Evolutionary conservation across 1,140 invertebrate genomes (phyloP).

Genomic region (Solenopsis fugax): DNA sequence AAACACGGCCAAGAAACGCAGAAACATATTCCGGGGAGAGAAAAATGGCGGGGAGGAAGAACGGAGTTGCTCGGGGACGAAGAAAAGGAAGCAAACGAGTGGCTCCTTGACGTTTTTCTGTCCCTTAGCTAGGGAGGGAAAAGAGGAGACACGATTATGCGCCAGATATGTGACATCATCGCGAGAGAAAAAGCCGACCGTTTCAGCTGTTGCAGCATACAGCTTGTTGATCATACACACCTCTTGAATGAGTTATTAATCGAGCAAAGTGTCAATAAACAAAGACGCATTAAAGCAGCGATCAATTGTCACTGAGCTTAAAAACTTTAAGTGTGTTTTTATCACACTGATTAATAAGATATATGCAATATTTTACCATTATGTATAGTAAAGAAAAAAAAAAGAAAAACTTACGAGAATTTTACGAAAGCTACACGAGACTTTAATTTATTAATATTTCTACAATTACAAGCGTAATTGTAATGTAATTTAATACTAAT

Average conservation of each 20-base stretch:
- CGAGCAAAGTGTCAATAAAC: slow-evolving; percentile 5
- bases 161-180: slow-evolving; percentile 54
- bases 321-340: slow-evolving; percentile 11
- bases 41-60: slow-evolving; percentile 4
- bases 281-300: slow-evolving; percentile 1
- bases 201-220: slow-evolving; percentile 48
- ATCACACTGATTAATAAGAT: neutral
- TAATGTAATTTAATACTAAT: neutral
- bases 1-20: slow-evolving; percentile 2
- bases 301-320: neutral
- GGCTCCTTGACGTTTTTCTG: slow-evolving; percentile 8
- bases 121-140: neutral
- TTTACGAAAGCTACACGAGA: neutral
- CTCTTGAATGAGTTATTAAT: slow-evolving; percentile 34
- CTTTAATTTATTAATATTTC: neutral
- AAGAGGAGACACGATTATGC: slow-evolving; percentile 17
- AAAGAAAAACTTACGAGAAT: neutral
- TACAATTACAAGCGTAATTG: neutral
- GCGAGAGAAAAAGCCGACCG: slow-evolving; percentile 31
- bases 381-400: neutral
- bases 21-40: neutral
- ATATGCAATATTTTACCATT: neutral
- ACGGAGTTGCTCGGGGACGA: neutral
- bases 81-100: slow-evolving; percentile 24
- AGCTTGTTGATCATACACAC: slow-evolving; percentile 5